phyloP scores from a whole-genome alignment of 2,113 vertebrate species.

The Cisticola juncidis region DNA sequence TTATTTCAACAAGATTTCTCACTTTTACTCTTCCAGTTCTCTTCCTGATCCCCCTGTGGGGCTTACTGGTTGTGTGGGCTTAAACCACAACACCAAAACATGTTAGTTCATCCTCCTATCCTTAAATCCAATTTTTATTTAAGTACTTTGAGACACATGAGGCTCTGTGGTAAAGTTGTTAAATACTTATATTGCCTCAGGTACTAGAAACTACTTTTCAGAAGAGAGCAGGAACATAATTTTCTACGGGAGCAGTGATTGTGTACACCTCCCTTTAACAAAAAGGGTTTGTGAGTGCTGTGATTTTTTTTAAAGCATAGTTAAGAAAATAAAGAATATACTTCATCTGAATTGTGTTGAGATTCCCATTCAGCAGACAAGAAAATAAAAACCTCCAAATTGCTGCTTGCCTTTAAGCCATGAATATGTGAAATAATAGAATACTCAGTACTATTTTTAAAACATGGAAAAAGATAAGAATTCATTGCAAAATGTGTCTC shows the following conservation, averaged over 20 bases:
- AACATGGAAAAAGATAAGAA: background rate
- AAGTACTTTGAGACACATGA: background rate
- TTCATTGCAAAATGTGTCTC: slow-evolving; percentile 24
- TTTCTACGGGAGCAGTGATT: background rate
- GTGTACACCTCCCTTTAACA: background rate
- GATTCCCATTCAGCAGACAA: background rate
- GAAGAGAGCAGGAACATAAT: background rate
- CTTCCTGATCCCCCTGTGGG: background rate
- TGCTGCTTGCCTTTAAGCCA: background rate
- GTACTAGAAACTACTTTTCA: background rate
- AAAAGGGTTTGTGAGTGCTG: background rate
- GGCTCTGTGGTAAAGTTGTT: background rate
- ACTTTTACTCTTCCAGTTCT: background rate
- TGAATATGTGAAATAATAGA: background rate
- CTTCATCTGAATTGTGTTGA: background rate
- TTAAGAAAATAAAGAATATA: background rate
- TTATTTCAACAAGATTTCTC: background rate
- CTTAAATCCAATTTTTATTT: background rate
- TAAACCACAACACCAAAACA: background rate
- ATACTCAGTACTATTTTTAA: background rate
- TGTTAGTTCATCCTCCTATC: background rate
- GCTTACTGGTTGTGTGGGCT: background rate
- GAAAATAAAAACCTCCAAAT: background rate
- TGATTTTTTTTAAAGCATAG: background rate
- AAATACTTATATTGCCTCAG: background rate